Evolutionary conservation across 2,113 vertebrate species (phyloP).

Genomic region (Regulus satrapa): DNA sequence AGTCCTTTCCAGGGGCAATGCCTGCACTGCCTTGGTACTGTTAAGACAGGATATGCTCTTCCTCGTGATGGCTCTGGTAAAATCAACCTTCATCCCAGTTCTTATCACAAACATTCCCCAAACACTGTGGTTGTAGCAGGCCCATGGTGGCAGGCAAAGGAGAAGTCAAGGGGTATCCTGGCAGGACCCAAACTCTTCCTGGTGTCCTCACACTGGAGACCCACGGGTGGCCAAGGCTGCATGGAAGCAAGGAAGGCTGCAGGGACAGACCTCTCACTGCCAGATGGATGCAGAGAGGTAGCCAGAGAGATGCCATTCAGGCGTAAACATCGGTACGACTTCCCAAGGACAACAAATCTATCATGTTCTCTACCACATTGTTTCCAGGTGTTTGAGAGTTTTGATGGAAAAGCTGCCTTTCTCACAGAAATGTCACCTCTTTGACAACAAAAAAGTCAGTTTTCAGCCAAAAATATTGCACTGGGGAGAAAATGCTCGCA

Average conservation of each 20-base stretch:
- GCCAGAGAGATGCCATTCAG: rapidly evolving
- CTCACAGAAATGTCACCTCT: background rate
- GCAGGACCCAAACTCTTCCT: background rate
- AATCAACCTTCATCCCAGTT: background rate
- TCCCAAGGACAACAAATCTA: background rate
- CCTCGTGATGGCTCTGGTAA: rapidly evolving
- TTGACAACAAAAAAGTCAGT: background rate
- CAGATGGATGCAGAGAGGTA: rapidly evolving
- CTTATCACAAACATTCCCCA: background rate
- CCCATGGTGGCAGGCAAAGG: background rate
- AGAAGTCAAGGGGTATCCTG: background rate
- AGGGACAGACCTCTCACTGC: background rate
- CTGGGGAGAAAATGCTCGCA: background rate
- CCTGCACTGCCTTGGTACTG: background rate
- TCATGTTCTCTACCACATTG: rapidly evolving
- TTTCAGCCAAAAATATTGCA: background rate
- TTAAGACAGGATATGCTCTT: background rate
- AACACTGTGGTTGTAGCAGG: background rate
- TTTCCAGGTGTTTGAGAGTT: background rate
- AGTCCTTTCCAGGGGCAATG: background rate
- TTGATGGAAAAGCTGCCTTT: background rate
- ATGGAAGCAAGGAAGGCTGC: background rate
- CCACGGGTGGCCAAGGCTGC: background rate
- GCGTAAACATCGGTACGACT: rapidly evolving
- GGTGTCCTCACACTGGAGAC: rapidly evolving